A percentile compares a stretch with the other conserved stretches of the same genome.
Conservation (phyloP, 2,797 vertebrate genomes). For the Oreochromis mossambicus region DNA sequence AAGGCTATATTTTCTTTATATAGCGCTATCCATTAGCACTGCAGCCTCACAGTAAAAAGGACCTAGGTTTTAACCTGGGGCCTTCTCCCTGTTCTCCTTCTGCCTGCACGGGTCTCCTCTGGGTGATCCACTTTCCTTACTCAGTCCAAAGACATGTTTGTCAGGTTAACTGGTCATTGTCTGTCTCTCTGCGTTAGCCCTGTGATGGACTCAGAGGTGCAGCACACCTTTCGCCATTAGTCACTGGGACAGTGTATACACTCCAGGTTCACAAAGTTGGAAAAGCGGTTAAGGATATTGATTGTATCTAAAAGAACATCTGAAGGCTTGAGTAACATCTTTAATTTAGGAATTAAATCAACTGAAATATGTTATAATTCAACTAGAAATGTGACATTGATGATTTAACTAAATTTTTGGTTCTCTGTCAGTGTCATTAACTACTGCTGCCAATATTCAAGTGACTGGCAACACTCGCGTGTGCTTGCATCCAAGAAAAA, state of each 20-base stretch:
- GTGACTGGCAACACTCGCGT: neutral
- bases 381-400: neutral
- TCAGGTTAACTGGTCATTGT: neutral
- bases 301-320: neutral
- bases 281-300: neutral
- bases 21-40: neutral
- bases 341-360: neutral
- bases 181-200: neutral
- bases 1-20: neutral
- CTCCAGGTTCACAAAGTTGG: neutral
- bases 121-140: neutral
- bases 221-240: neutral
- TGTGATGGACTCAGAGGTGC: neutral
- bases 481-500: neutral
- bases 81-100: neutral
- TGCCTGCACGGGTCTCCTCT: neutral
- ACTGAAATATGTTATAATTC: neutral
- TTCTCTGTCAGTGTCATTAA: neutral
- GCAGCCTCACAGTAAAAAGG: neutral
- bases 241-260: neutral
- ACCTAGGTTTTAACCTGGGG: neutral
- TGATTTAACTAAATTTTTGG: neutral
- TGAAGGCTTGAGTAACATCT: fast-evolving
- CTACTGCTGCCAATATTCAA: neutral
- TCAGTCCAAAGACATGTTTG: neutral